These are phyloP conservation scores for Plestiodon gilberti DNA, from an alignment of 2,113 vertebrate species.

Conservation along the genomic window DNA sequence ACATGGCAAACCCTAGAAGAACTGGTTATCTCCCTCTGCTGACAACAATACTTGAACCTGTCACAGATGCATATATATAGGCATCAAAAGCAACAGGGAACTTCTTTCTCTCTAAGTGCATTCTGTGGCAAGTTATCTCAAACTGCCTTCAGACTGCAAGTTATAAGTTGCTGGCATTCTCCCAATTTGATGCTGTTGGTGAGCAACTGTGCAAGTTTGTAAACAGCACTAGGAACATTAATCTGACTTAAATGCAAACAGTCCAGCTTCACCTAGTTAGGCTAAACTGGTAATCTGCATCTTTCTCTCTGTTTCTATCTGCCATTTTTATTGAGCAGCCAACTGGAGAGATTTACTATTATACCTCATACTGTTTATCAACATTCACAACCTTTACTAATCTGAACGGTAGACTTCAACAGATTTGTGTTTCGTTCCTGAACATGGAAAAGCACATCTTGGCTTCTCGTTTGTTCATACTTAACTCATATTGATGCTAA, in stretches of 20 bases:
- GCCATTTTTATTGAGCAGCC: neutral
- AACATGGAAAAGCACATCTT: neutral
- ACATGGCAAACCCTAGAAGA: neutral
- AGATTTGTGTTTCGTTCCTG: no score
- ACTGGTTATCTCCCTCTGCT: neutral
- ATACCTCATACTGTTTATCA: neutral
- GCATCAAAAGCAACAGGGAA: neutral
- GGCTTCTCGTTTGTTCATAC: neutral
- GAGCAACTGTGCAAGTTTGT: neutral
- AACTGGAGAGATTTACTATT: slow-evolving; percentile 3
- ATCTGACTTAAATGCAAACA: neutral
- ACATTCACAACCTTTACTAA: no score
- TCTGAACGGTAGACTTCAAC: no score
- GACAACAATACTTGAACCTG: neutral
- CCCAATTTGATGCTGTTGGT: neutral
- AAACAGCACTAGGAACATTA: neutral
- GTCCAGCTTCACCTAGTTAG: neutral
- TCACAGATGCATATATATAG: neutral
- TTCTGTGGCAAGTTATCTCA: no score
- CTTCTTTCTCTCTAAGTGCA: neutral
- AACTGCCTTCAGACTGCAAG: neutral
- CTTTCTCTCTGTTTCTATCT: slow-evolving; percentile 9
- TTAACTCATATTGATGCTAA: neutral
- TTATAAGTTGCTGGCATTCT: neutral
- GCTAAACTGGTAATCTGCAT: slow-evolving; percentile 5